Evolutionary conservation across 2,888 invertebrate genomes (phyloP), one percentile per base, ranked within the genome.

Genomic region (Dynastes hyllus): DNA sequence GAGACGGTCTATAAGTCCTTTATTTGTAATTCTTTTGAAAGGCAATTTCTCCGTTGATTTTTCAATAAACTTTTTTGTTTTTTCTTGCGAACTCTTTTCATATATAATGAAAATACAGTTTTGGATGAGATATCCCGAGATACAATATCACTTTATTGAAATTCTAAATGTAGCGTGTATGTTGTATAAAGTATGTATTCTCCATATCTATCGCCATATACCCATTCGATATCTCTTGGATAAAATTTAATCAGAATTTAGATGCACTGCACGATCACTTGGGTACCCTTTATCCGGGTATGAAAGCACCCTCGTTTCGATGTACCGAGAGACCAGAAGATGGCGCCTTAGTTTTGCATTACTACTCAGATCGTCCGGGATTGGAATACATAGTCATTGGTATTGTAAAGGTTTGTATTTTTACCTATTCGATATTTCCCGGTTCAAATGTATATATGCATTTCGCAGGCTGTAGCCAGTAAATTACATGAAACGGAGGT

Each of bases 351-450:
- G 92, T 98, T 55, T 92, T 99, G 27, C 98, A 99, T 88, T 98
- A 98, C 90, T 98, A 98, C 89, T 98, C 98, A 0, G 97, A 98
- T 84, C 93, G 98, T 82, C 96, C 97, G 2, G 97, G 97, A 3
- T 90, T 98, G 83, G 97, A 98, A 88, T 95, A 97, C 86, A 98
- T 98, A 86, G 98, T 98, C 80, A 98, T 97, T 87, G 98, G 98
- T 40, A 98, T 98, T 83, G 98, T 99, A 2, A 97, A 97, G 94
- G 97, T 96, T 90, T 37, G 73, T 69, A 51, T 27, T 8, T 37
- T 22, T 9, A 29, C 8, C 1, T 81, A 75, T 29, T 65, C 3
- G n/a, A 55, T 70, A 45, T 79, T 50, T 53, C 22, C 16, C 9
- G 69, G 51, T 45, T 16, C 77, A 5, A 3, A 55, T 11, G 55